These are phyloP conservation scores for Gracilinanus agilis DNA, from an alignment of 2,113 vertebrate genomes.

Conservation along the genomic window DNA sequence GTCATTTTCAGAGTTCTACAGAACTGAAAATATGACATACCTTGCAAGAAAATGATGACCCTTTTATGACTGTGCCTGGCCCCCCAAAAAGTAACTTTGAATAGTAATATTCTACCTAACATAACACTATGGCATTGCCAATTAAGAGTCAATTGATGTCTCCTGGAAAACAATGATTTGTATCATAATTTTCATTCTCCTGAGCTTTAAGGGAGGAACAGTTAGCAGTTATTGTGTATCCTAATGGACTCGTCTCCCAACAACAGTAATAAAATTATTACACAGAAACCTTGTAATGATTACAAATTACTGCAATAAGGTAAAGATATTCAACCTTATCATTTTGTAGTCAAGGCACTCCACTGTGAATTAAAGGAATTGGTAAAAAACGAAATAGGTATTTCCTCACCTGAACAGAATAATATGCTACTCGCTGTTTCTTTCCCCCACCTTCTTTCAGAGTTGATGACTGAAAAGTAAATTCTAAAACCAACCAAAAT, in stretches of 20 bases:
- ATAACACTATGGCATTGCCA: slow-evolving; percentile 37
- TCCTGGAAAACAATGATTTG: slow-evolving; percentile 55
- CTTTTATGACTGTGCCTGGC: slow-evolving; percentile 22
- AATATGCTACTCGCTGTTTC: background rate
- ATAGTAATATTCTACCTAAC: slow-evolving; percentile 15
- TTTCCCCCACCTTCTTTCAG: background rate
- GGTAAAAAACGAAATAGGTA: slow-evolving; percentile 41
- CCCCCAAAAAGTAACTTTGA: background rate
- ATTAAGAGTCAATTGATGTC: slow-evolving; percentile 53
- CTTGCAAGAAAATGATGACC: slow-evolving; percentile 17
- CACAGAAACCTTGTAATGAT: slow-evolving; percentile 63
- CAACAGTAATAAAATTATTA: slow-evolving; percentile 70
- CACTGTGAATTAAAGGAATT: slow-evolving; percentile 48
- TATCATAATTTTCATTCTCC: slow-evolving; percentile 51
- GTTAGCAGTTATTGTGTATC: slow-evolving; percentile 41
- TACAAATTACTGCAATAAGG: slow-evolving; percentile 63
- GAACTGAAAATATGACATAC: background rate
- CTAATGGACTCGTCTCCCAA: slow-evolving; percentile 61
- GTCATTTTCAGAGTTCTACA: background rate
- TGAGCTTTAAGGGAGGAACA: slow-evolving; percentile 22
- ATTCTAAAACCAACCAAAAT: slow-evolving; percentile 28
- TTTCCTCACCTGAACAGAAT: slow-evolving; percentile 35
- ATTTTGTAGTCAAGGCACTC: slow-evolving; percentile 7
- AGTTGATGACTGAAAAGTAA: slow-evolving; percentile 45
- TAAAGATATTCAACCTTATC: slow-evolving; percentile 45